Base-by-base conservation (phyloP, 2,888 invertebrate genomes). In the Drosophila mimetica region DNA sequence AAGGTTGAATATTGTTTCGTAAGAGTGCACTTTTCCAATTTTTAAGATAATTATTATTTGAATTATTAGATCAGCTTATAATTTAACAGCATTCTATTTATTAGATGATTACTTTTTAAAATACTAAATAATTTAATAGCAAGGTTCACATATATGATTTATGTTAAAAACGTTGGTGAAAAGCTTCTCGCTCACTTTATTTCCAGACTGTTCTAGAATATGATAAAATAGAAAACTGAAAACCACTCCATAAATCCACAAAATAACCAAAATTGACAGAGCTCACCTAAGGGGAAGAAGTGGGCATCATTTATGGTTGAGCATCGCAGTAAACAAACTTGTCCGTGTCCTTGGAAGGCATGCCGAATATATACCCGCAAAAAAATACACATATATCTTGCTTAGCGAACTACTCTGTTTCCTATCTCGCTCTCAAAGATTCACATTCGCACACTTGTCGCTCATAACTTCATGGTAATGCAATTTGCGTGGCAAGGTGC, bases 391-490 rank as follows among this genome's bases (percentile, higher is more conserved):
- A 44, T 60, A 58, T 41, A 61, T 47, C 50, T 64, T 22, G 65
- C 64, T 65, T 65, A 66, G 48, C 50, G 47, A 42, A 54, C 22
- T 18, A 30, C 32, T 50, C 52, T 30, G 39, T 28, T 53, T 51
- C 47, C 39, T 22, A 46, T 50, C 32, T 36, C 16, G 64, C 50
- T 48, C 28, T 54, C 48, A 59, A 75, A 71, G 73, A 83, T 83
- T 86, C 67, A 71, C 70, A 86, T 86, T 86, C 76, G 71, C 84
- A 74, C 86, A 84, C 86, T 86, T 80, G 84, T 84, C 82, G 78
- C 78, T 84, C 86, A 86, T 75, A 79, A 73, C 70, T 83, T 71
- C 74, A 82, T 80, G 64, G 70, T 69, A 69, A 74, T 64, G 74
- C 74, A 69, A 74, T 74, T 74, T 74, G 74, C 64, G 69, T 74